These are phyloP conservation scores for Leucophenga varia DNA, from an alignment of 1,140 invertebrate species.

Conservation along the genomic window DNA sequence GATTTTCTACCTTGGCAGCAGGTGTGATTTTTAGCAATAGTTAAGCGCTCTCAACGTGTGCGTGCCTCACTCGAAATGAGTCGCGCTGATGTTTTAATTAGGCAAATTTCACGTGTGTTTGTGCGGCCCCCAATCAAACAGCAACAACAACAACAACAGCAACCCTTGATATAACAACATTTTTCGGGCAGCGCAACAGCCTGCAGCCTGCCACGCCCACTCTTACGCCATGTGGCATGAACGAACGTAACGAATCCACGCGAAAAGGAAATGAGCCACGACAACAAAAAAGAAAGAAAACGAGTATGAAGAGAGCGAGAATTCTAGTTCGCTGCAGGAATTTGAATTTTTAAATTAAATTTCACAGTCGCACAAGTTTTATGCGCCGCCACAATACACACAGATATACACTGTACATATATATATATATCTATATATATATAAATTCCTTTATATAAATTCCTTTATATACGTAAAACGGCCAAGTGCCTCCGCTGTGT, in stretches of 20 bases:
- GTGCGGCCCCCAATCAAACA: conserved; percentile 21
- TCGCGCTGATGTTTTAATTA: conserved; percentile 47
- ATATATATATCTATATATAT: too few species aligned
- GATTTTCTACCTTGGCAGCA: conserved; percentile 33
- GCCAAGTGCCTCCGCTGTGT: too few species aligned
- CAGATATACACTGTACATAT: too few species aligned
- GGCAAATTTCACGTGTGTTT: conserved; percentile 34
- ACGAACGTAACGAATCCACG: conserved; percentile 5
- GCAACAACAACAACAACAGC: background rate
- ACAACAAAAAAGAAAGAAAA: background rate
- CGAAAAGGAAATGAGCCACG: conserved; percentile 24
- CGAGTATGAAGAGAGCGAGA: background rate
- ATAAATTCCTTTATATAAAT: too few species aligned
- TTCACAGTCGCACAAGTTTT: too few species aligned
- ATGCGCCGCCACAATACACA: too few species aligned
- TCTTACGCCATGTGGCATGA: background rate
- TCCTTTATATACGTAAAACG: too few species aligned
- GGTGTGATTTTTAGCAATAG: conserved; percentile 53
- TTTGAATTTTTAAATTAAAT: conserved; percentile 55
- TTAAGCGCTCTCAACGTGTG: conserved; percentile 19
- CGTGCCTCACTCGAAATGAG: conserved; percentile 39
- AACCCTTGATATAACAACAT: too few species aligned
- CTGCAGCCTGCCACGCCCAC: conserved; percentile 20
- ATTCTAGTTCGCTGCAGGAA: too few species aligned
- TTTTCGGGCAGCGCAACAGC: too few species aligned